Evolutionary conservation across 2,113 vertebrate species (phyloP).

Genomic region (Pelodiscus sinensis): DNA sequence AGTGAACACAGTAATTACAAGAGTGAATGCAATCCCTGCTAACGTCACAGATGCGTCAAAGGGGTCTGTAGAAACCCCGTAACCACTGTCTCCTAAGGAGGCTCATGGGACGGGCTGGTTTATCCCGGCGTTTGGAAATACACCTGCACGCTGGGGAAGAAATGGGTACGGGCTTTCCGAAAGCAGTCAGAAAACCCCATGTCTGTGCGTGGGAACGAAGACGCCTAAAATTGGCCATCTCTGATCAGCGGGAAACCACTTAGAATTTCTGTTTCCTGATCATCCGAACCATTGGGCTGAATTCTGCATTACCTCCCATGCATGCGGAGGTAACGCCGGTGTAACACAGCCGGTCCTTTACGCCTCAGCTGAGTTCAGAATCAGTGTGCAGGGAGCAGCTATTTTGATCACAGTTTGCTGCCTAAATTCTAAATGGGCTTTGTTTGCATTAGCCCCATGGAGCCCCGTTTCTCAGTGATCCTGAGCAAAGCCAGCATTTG

Average conservation of each 20-base stretch:
- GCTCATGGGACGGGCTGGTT: fast-evolving
- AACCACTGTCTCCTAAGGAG: background rate
- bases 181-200: background rate
- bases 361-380: background rate
- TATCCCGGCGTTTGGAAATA: fast-evolving
- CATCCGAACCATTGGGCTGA: background rate
- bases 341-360: background rate
- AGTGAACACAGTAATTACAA: too few species aligned
- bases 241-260: background rate
- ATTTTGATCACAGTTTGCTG: background rate
- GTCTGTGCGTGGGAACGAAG: background rate
- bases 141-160: fast-evolving
- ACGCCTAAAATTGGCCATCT: background rate
- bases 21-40: too few species aligned
- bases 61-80: background rate
- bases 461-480: fast-evolving
- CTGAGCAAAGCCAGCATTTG: fast-evolving
- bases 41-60: fast-evolving
- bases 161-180: background rate
- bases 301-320: background rate
- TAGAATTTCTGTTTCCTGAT: background rate
- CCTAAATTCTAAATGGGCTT: background rate
- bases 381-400: fast-evolving
- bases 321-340: background rate
- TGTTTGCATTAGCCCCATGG: background rate